Evolutionary conservation across 2,888 invertebrate species (phyloP).

Genomic region (Apodemia zela): DNA sequence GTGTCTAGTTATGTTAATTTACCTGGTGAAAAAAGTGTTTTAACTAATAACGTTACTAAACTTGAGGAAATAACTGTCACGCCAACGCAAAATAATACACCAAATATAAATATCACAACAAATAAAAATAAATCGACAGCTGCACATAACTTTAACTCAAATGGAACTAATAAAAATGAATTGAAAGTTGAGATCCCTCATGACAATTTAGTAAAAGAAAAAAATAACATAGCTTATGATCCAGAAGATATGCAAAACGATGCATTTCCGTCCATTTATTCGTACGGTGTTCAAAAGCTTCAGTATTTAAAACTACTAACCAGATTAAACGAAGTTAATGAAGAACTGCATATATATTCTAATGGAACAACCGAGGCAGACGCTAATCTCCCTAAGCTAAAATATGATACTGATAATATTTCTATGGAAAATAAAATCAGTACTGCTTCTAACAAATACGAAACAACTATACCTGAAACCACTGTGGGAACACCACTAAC

Average conservation of each 20-base stretch:
- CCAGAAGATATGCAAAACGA: constrained; percentile 69
- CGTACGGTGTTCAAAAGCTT: constrained; percentile 67
- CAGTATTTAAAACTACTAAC: constrained; percentile 61
- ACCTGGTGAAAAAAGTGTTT: constrained; percentile 51
- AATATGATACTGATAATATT: constrained; percentile 50
- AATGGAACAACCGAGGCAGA: constrained; percentile 51
- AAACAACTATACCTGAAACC: constrained; percentile 29
- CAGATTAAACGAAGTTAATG: constrained; percentile 57
- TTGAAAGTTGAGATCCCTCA: constrained; percentile 39
- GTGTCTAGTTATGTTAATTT: constrained; percentile 49
- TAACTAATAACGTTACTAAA: constrained; percentile 48
- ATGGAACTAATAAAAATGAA: constrained; percentile 34
- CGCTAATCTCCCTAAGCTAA: constrained; percentile 50
- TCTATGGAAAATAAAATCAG: constrained; percentile 24
- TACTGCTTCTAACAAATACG: constrained; percentile 32
- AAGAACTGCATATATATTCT: constrained; percentile 60
- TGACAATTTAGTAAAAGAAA: constrained; percentile 37
- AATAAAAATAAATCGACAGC: background rate
- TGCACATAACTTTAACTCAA: constrained; percentile 27
- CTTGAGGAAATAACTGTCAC: constrained; percentile 30
- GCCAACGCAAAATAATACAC: constrained; percentile 26
- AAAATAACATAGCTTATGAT: constrained; percentile 54
- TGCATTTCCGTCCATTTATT: constrained; percentile 60
- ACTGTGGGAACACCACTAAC: constrained; percentile 38
- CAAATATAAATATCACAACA: constrained; percentile 22